phyloP scores from a whole-genome alignment of 2,113 vertebrate genomes.

The Ahaetulla prasina region DNA sequence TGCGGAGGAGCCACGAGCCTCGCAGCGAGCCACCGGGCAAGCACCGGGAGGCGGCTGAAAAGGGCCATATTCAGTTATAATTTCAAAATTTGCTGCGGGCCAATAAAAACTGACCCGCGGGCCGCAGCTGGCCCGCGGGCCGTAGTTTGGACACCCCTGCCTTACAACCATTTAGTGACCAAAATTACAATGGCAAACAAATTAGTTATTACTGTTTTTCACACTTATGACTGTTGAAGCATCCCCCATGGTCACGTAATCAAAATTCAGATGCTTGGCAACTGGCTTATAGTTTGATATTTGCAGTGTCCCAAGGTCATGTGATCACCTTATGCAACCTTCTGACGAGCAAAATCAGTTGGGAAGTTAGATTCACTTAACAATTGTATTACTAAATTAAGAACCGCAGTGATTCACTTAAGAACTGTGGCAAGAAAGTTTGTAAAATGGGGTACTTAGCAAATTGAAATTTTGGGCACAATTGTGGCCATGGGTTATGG shows the following conservation, averaged over 20 bases:
- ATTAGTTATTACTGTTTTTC: not conserved
- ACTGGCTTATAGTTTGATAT: not conserved
- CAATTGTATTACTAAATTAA: not conserved
- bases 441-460: not conserved
- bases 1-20: too few relatives aligned
- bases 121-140: too few relatives aligned
- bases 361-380: not conserved
- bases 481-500: not conserved
- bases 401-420: not conserved
- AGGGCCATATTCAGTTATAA: too few relatives aligned
- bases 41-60: too few relatives aligned
- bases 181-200: not conserved
- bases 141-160: too few relatives aligned
- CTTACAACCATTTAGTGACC: not conserved
- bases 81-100: too few relatives aligned
- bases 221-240: not conserved
- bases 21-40: too few relatives aligned
- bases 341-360: not conserved
- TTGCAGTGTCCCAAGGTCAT: not conserved
- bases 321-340: not conserved
- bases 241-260: not conserved
- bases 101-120: too few relatives aligned
- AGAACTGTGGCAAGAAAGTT: not conserved
- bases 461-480: not conserved
- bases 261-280: not conserved